Evolutionary conservation across 2,888 invertebrate genomes (phyloP).

Genomic region (Mechanitis mazaeus): DNA sequence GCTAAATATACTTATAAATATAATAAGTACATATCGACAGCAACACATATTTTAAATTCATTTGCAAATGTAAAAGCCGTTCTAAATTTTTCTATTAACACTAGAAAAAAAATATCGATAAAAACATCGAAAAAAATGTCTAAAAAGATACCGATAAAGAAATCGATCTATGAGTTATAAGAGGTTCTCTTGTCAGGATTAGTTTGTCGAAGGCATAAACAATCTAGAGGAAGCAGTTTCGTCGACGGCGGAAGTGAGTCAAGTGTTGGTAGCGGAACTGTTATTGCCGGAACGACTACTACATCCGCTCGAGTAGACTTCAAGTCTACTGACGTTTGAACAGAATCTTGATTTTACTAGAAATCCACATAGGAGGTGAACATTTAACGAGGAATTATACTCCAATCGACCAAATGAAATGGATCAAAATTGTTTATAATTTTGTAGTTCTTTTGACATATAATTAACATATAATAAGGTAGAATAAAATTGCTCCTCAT

Average conservation of each 20-base stretch:
- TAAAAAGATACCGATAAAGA: background rate
- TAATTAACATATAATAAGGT: no score
- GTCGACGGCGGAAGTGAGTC: slow-evolving; percentile 65
- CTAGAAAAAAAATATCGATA: no score
- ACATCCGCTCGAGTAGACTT: slow-evolving; percentile 68
- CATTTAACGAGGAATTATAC: background rate
- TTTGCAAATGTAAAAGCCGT: background rate
- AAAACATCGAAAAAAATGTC: background rate
- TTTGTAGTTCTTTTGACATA: no score
- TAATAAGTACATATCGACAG: background rate
- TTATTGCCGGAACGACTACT: slow-evolving; percentile 73
- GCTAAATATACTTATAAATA: no score
- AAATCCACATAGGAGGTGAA: background rate
- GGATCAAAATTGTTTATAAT: no score
- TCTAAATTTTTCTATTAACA: no score
- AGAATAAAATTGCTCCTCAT: no score
- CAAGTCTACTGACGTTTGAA: slow-evolving; percentile 46
- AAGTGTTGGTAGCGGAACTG: slow-evolving; percentile 74
- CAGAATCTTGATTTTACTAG: slow-evolving; percentile 18
- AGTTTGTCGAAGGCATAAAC: slow-evolving; percentile 59
- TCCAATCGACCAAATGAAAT: no score
- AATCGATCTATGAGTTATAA: slow-evolving; percentile 12
- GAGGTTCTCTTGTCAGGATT: slow-evolving; percentile 22
- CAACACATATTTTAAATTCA: background rate
- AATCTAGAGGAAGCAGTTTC: slow-evolving; percentile 64